Conservation (phyloP, 1,140 invertebrate genomes). For the Galleria mellonella region DNA sequence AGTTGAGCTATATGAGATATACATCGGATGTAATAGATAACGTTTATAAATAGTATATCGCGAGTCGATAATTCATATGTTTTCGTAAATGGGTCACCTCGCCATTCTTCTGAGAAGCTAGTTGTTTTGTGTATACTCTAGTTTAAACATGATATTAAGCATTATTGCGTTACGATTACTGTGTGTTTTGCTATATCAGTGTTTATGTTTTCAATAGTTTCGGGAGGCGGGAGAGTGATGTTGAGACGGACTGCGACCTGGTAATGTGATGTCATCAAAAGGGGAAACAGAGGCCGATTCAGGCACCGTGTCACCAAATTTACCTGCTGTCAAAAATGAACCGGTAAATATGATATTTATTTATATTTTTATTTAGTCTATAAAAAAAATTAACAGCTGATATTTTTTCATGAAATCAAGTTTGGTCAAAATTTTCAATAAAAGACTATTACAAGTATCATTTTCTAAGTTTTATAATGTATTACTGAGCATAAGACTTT, state of each 20-base stretch:
- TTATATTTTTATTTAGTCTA: too few species aligned
- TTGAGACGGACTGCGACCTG: conserved; percentile 56
- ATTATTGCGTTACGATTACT: too few species aligned
- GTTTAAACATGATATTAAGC: not conserved
- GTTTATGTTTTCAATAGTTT: conserved; percentile 46
- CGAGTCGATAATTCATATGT: conserved; percentile 67
- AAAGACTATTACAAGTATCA: conserved; percentile 2
- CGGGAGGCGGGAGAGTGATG: conserved; percentile 67
- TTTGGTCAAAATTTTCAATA: too few species aligned
- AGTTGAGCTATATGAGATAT: conserved; percentile 23
- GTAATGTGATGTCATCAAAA: conserved; percentile 74
- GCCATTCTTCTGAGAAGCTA: conserved; percentile 58
- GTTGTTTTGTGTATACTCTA: conserved; percentile 29
- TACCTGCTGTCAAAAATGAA: conserved; percentile 68
- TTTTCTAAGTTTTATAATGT: too few species aligned
- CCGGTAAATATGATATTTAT: conserved; percentile 46
- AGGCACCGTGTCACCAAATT: conserved; percentile 70
- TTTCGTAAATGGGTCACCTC: conserved; percentile 73
- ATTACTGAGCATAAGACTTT: too few species aligned
- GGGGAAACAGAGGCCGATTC: conserved; percentile 74
- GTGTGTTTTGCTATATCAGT: conserved; percentile 7
- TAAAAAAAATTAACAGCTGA: too few species aligned
- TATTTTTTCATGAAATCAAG: too few species aligned
- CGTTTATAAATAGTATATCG: conserved; percentile 57
- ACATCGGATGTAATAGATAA: conserved; percentile 44